Evolutionary conservation across 2,888 invertebrate genomes (phyloP), one percentile per base, ranked within the genome.

Genomic region (Drosophila conformis): DNA sequence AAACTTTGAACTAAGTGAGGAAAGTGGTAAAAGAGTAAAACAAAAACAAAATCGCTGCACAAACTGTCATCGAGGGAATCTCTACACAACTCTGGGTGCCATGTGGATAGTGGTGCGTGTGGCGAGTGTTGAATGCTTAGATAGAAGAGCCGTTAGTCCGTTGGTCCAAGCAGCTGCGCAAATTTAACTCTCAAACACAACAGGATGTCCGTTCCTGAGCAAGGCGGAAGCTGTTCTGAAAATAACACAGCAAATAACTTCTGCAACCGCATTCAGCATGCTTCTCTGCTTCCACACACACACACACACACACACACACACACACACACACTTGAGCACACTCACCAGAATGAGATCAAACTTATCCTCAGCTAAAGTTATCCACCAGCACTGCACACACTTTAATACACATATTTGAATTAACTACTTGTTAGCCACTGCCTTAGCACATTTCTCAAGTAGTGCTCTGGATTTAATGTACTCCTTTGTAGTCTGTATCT

Each of bases 231-330:
- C 88, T 85, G 88, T 85, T 82, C 78, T 90, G 90, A 89, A 90
- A 89, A 89, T 90, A 90, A 89, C 90, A 89, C 88, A 87, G 90
- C 88, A 89, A 90, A 89, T 90, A 89, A 90, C 89, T 88, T 90
- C 82, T 76, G 83, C 87, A 86, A 86, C 89, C 89, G 78, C 89
- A 90, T 83, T 88, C 79, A 86, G 90, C 74, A 76, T 57, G 63
- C 71, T 70, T 80, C 71, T 61, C 63, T 67, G 69, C 60, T 18
- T 60, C 21, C 58, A 21, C 57, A 38, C 57, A 58, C 52, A 54
- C 42, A 31, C 29, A 64, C 21, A 56, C 25, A 69, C 42, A 57
- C 31, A 49, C 54, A 38, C 61, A 29, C 36, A 33, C 40, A 53
- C 48, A 64, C 21, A 56, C 25, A 69, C 42, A 57, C 31, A 49